These are phyloP conservation scores for Artibeus jamaicensis DNA, from an alignment of 2,797 vertebrate species.

Conservation along the genomic window DNA sequence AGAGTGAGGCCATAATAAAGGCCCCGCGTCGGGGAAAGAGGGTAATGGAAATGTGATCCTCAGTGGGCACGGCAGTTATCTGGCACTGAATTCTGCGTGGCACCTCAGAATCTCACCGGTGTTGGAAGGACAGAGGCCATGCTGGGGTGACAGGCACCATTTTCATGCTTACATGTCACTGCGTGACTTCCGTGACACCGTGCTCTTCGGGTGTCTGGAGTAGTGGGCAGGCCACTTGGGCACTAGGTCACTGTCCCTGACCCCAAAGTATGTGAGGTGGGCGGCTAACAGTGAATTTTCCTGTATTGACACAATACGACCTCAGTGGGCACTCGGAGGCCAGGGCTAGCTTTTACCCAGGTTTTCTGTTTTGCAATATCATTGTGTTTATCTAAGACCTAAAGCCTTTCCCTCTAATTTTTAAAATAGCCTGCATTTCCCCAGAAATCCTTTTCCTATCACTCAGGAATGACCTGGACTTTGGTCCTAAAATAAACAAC, in stretches of 20 bases:
- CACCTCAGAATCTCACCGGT: not conserved
- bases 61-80: not conserved
- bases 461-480: not conserved
- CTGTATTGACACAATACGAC: not conserved
- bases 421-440: not conserved
- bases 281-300: not conserved
- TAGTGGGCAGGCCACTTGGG: not conserved
- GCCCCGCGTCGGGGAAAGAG: not conserved
- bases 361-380: not conserved
- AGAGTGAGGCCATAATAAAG: not conserved
- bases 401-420: not conserved
- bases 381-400: not conserved
- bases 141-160: not conserved
- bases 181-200: not conserved
- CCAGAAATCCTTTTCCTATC: not conserved
- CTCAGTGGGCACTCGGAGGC: not conserved
- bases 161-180: not conserved
- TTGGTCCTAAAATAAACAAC: not conserved
- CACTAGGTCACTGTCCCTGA: too few species aligned
- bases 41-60: not conserved
- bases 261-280: not conserved
- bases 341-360: not conserved
- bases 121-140: not conserved
- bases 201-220: not conserved
- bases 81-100: fast-evolving